Percentiles rank a stretch among this genome's conserved stretches.
Conservation (phyloP, 1,140 invertebrate species). For the Drosophila nigrodunni region DNA sequence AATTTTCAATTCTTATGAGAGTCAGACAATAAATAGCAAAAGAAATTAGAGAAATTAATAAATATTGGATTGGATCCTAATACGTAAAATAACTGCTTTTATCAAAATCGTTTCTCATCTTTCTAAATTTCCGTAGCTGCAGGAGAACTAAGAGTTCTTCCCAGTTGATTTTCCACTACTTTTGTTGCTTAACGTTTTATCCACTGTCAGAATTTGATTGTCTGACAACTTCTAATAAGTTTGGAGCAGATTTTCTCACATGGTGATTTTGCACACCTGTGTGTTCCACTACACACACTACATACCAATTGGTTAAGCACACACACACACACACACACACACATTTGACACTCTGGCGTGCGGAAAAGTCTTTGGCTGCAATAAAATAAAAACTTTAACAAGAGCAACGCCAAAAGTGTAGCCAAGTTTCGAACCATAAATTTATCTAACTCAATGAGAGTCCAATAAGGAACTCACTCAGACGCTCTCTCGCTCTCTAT, state of each 20-base stretch:
- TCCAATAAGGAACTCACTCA: slow-evolving; percentile 59
- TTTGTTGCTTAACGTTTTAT: neutral
- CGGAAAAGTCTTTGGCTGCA: slow-evolving; percentile 22
- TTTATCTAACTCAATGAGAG: slow-evolving; percentile 71
- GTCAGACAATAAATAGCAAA: too few relatives aligned
- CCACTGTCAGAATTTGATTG: slow-evolving; percentile 1
- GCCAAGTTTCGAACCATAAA: slow-evolving; percentile 51
- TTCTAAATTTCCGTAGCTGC: too few relatives aligned
- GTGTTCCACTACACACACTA: slow-evolving; percentile 9
- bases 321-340: slow-evolving; percentile 20
- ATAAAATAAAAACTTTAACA: neutral
- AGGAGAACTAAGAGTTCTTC: too few relatives aligned
- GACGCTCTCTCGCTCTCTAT: slow-evolving; percentile 1
- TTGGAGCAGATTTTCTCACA: slow-evolving; percentile 16
- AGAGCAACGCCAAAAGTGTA: slow-evolving; percentile 23
- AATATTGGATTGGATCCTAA: too few relatives aligned
- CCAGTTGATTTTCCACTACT: neutral
- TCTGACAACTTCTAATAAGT: slow-evolving; percentile 36
- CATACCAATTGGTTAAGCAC: slow-evolving; percentile 11
- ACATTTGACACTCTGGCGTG: slow-evolving; percentile 39
- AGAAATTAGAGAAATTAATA: too few relatives aligned
- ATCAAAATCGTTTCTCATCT: neutral
- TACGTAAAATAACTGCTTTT: too few relatives aligned
- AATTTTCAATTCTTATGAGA: too few relatives aligned
- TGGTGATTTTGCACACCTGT: slow-evolving; percentile 51